Conservation (phyloP, 2,797 vertebrate species). For the Pteronotus mesoamericanus region DNA sequence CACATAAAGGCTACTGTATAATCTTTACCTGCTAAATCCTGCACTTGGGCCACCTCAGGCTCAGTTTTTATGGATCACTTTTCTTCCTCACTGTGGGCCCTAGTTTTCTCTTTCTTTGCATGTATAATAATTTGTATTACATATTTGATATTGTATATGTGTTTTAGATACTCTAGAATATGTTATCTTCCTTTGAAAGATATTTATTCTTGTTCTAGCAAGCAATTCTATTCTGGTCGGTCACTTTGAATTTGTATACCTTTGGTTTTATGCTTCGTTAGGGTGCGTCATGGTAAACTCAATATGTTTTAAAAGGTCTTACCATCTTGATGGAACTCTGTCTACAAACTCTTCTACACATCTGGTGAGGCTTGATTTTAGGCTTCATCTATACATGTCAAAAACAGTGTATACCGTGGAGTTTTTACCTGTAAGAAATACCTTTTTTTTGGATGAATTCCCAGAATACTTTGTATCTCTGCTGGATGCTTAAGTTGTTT, state of each 20-base stretch:
- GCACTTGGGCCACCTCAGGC: background rate
- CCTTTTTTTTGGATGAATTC: background rate
- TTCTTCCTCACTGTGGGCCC: background rate
- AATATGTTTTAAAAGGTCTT: background rate
- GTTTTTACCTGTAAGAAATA: background rate
- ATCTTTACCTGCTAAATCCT: background rate
- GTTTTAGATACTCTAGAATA: background rate
- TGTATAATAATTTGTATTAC: background rate
- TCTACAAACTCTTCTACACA: background rate
- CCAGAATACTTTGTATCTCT: background rate
- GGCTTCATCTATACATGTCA: background rate
- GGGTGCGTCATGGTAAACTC: background rate
- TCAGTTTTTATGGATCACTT: background rate
- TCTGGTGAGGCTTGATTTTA: background rate
- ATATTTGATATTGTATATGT: background rate
- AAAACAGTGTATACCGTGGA: background rate
- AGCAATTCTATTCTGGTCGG: background rate
- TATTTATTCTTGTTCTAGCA: background rate
- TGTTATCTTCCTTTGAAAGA: background rate
- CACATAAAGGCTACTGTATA: background rate
- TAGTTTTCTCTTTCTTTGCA: background rate
- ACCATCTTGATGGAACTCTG: background rate
- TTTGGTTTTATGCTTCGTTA: background rate
- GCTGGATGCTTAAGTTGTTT: background rate
- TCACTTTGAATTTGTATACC: background rate